These are phyloP conservation scores for Hypselothyrea guttata DNA, from an alignment of 2,888 invertebrate genomes.

Conservation along the genomic window DNA sequence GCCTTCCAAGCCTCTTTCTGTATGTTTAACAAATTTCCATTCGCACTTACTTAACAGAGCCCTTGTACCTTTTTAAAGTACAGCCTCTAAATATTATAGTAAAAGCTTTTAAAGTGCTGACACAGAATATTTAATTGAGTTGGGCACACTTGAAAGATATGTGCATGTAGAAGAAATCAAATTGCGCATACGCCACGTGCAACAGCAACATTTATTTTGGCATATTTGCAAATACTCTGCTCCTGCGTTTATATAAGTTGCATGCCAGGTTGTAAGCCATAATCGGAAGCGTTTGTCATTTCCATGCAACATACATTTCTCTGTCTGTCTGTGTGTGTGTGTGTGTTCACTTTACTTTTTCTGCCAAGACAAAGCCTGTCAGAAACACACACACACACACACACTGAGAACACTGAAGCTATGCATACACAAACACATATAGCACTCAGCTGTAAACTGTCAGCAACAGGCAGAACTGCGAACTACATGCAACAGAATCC, in stretches of 20 bases:
- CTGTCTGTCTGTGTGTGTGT: constrained; percentile 7
- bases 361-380: constrained; percentile 58
- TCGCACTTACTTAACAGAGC: no score
- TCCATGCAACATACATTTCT: constrained; percentile 41
- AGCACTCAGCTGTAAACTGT: constrained; percentile 1
- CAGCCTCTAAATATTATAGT: no score
- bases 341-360: constrained; percentile 57
- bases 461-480: background rate
- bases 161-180: no score
- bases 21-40: no score
- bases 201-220: background rate
- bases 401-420: no score
- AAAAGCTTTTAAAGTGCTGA: constrained; percentile 18
- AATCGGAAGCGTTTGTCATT: constrained; percentile 53
- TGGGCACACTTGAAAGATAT: constrained; percentile 14
- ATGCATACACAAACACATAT: background rate
- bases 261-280: constrained; percentile 21
- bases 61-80: no score
- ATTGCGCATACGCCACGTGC: background rate
- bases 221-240: constrained; percentile 9
- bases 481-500: background rate
- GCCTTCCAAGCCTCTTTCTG: no score
- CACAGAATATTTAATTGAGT: constrained; percentile 23
- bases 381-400: constrained; percentile 17
- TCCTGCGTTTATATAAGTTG: constrained; percentile 28